Evolutionary conservation across 2,797 vertebrate genomes (phyloP).

Genomic region (Lates japonicus): DNA sequence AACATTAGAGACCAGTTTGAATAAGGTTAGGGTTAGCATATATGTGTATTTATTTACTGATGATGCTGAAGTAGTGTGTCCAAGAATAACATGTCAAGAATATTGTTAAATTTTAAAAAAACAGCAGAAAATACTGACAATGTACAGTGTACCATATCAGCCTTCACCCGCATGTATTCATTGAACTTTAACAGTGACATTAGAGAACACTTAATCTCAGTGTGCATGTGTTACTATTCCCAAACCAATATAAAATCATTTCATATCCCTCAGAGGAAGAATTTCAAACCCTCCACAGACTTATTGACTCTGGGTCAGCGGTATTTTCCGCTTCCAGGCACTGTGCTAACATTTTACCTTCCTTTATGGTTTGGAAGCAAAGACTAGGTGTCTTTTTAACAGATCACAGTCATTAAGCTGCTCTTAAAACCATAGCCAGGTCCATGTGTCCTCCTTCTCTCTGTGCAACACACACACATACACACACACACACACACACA

Average conservation of each 20-base stretch:
- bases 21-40: neutral
- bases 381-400: constrained; percentile 42
- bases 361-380: constrained; percentile 54
- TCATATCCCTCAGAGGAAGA: constrained; percentile 12
- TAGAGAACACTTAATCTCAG: constrained; percentile 3
- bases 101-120: constrained; percentile 22
- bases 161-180: neutral
- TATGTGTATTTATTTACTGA: constrained; percentile 25
- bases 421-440: constrained; percentile 40
- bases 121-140: neutral
- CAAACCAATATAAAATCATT: constrained; percentile 39
- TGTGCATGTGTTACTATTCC: constrained; percentile 22
- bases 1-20: neutral
- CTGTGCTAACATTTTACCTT: constrained; percentile 55
- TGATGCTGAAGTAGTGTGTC: constrained; percentile 17
- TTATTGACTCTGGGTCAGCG: constrained; percentile 46
- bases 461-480: constrained; percentile 19
- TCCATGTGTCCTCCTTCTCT: constrained; percentile 42
- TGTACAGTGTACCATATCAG: neutral
- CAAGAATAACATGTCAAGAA: constrained; percentile 42
- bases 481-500: constrained; percentile 24
- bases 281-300: constrained; percentile 38
- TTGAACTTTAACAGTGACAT: constrained; percentile 6
- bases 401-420: constrained; percentile 50
- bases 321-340: constrained; percentile 38